Evolutionary conservation across 1,140 invertebrate genomes (phyloP).

Genomic region (Mesaphorura yosii): DNA sequence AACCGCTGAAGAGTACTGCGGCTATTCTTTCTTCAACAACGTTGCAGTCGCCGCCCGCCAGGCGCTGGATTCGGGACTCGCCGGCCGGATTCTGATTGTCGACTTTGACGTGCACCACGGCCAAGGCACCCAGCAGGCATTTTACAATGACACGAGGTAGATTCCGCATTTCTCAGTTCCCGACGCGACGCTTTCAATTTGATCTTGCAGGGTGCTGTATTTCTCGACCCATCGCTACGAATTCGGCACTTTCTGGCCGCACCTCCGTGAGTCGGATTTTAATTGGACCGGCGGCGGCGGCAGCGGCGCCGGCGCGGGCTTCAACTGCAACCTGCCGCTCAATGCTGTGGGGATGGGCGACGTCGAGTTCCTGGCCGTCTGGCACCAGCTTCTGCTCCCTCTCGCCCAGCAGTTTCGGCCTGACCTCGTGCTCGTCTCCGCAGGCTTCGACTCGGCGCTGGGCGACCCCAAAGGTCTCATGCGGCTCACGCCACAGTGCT

Average conservation of each 20-base stretch:
- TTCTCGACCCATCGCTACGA: conserved; percentile 97
- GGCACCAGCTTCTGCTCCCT: conserved; percentile 76
- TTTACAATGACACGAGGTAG: conserved; percentile 83
- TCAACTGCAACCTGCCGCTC: conserved; percentile 85
- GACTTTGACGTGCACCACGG: conserved; percentile 97
- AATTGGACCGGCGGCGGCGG: conserved; percentile 60
- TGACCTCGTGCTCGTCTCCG: conserved; percentile 71
- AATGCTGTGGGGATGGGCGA: conserved; percentile 73
- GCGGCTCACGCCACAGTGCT: conserved; percentile 74
- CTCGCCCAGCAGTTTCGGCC: conserved; percentile 84
- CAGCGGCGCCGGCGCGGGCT: conserved; percentile 57
- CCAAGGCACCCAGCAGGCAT: conserved; percentile 86
- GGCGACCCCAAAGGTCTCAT: conserved; percentile 87
- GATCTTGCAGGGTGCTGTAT: conserved; percentile 68
- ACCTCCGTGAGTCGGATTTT: conserved; percentile 75
- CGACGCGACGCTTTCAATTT: neutral
- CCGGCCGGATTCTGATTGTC: conserved; percentile 70
- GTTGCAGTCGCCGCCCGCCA: conserved; percentile 80
- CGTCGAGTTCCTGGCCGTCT: conserved; percentile 79
- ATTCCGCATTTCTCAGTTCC: no score
- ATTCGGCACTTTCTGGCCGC: conserved; percentile 85
- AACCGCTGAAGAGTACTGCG: conserved; percentile 71
- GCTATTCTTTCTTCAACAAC: conserved; percentile 96
- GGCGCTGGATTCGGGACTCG: conserved; percentile 48
- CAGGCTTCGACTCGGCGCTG: conserved; percentile 78